Evolutionary conservation across 92 coral and sea anemone species (phyloP).

Genomic region (Actinernus sp.): DNA sequence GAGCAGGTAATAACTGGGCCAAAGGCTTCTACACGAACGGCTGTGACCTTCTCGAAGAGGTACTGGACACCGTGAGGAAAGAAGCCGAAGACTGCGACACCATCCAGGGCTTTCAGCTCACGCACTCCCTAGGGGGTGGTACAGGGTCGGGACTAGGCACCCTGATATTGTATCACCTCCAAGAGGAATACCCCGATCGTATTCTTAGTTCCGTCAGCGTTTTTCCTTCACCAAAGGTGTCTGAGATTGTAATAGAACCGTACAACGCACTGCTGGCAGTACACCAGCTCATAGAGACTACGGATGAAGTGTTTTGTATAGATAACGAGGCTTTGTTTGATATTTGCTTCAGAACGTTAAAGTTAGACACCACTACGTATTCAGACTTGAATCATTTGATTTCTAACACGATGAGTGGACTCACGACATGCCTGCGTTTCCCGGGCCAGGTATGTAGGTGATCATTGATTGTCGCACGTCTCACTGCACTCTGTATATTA

Average conservation of each 20-base stretch:
- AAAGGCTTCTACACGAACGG: constrained; percentile 91
- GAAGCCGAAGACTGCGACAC: constrained; percentile 89
- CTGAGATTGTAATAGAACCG: constrained; percentile 90
- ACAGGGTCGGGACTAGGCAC: constrained; percentile 90
- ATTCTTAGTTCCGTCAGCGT: constrained; percentile 84
- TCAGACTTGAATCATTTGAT: constrained; percentile 84
- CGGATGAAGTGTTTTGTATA: constrained; percentile 87
- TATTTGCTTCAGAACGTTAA: constrained; percentile 82
- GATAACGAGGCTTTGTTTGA: constrained; percentile 89
- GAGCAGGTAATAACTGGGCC: constrained; percentile 96
- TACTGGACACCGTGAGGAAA: constrained; percentile 75
- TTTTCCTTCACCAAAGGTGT: constrained; percentile 88
- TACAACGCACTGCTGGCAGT: constrained; percentile 80
- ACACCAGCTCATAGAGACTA: constrained; percentile 84
- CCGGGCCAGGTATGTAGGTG: constrained; percentile 87
- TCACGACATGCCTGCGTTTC: constrained; percentile 81
- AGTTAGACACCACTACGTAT: constrained; percentile 77
- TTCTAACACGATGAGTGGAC: constrained; percentile 86
- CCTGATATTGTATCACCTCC: constrained; percentile 78
- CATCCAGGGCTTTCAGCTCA: constrained; percentile 84
- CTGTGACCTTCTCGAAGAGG: constrained; percentile 77
- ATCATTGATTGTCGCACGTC: too few relatives aligned
- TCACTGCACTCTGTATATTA: too few relatives aligned
- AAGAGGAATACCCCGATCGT: constrained; percentile 87
- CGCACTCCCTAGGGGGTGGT: constrained; percentile 89